phyloP scores from a whole-genome alignment of 2,888 invertebrate genomes.

The Stomorhina lunata region DNA sequence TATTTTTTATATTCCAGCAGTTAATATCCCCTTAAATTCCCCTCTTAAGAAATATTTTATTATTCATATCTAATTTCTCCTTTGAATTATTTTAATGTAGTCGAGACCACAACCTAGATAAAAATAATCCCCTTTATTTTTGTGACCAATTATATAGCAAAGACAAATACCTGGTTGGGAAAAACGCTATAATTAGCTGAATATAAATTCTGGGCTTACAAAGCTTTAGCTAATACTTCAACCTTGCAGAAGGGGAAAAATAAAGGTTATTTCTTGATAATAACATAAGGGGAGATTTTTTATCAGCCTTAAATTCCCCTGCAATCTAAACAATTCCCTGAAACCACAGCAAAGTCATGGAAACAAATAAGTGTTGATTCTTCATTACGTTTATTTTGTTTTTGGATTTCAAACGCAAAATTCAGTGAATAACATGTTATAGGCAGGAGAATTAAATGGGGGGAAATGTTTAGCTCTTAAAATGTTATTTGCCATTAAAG shows the following conservation, averaged over 20 bases:
- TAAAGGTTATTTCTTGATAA: neutral
- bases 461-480: slow-evolving; percentile 36
- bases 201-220: neutral
- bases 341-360: slow-evolving; percentile 26
- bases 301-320: neutral
- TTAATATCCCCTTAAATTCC: too few species aligned
- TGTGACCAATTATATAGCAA: neutral
- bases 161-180: neutral
- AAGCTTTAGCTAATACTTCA: neutral
- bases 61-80: neutral
- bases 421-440: slow-evolving; percentile 6
- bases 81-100: neutral
- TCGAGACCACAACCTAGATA: neutral
- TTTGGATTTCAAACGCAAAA: slow-evolving; percentile 5
- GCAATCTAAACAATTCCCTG: neutral
- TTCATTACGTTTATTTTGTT: neutral
- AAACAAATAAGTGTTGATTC: neutral
- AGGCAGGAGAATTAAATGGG: slow-evolving; percentile 12
- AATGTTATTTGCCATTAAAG: slow-evolving; percentile 32
- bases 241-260: neutral
- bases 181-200: neutral
- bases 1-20: too few species aligned
- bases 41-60: too few species aligned
- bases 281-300: neutral
- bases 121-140: neutral